Base-by-base conservation (phyloP, 2,113 vertebrate species). In the Heterocephalus glaber region DNA sequence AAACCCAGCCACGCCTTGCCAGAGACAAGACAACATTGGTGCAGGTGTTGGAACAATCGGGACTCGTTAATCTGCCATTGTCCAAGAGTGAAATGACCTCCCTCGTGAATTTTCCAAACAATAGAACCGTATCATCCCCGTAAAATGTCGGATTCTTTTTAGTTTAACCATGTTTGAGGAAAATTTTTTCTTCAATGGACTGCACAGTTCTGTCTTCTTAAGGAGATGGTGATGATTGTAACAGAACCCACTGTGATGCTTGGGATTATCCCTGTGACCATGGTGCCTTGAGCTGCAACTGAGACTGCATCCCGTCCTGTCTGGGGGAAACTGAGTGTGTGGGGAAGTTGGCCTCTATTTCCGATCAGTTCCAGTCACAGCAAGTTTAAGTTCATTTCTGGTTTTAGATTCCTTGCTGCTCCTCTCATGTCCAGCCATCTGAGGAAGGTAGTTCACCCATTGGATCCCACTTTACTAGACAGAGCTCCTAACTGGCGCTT, bases 31-130 rank as follows among this genome's bases (percentile, higher is more conserved):
- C 44, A 41, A 82, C 52, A 54, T 52, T 2, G 24, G 35, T 70
- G 88, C 96, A 96, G 97, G 94, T 97, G 97, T 88, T 33, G 28
- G 30, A 93, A 95, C 94, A 92, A 95, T 95, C 38, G 10, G 10
- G 28, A 56, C 81, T 92, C 90, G 92, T 96, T 92, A 95, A 81
- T 95, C 87, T 92, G 90, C 47, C 44, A 60, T 95, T 88, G 77
- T 95, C 90, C 68, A 76, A 52, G 58, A 80, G 90, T 33, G 26
- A 96, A 44, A 56, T 30, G 22, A 92, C 83, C 76, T 38, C 38
- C 22, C 3, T 47, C 52, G 38, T 81, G 81, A 95, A 86, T 72
- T 95, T 96, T 85, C 80, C 83, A 70, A 80, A 82, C 60, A 96
- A 95, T 86, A 77, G 76, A 68, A 54, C 52, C 87, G 70, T 85